Conservation (phyloP, 2,113 vertebrate species). For the Neogobius melanostomus region DNA sequence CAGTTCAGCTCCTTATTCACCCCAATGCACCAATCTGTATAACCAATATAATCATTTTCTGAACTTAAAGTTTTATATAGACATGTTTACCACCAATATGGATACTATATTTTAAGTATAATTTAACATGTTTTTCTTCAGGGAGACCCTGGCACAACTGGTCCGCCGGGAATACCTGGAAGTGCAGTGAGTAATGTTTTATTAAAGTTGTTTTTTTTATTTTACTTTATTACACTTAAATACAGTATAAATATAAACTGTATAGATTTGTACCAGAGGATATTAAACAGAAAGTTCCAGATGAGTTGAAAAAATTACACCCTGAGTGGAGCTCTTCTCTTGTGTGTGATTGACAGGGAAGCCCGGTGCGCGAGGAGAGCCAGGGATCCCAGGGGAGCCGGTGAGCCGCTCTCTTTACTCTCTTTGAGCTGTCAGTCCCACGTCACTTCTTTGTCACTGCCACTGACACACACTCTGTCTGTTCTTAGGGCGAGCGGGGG, state of each 20-base stretch:
- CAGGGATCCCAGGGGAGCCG: constrained; percentile 89
- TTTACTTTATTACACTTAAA: not conserved
- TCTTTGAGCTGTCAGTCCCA: constrained; percentile 70
- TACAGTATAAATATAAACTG: not conserved
- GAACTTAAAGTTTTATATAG: constrained; percentile 1
- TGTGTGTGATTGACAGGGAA: constrained; percentile 81
- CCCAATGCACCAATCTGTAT: too few relatives aligned
- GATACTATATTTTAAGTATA: constrained; percentile 6
- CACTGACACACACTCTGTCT: constrained; percentile 51
- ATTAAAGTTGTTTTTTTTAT: not conserved
- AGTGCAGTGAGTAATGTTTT: constrained; percentile 74
- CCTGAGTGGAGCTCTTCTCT: constrained; percentile 40
- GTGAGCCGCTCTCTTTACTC: constrained; percentile 79
- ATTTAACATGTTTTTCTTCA: constrained; percentile 53
- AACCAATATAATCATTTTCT: not conserved
- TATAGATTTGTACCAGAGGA: not conserved
- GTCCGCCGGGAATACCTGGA: constrained; percentile 77
- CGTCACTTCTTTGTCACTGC: constrained; percentile 55
- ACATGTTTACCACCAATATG: constrained; percentile 25
- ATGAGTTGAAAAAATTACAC: constrained; percentile 49
- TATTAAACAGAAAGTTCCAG: constrained; percentile 40
- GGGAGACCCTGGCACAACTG: constrained; percentile 85
- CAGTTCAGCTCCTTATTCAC: too few relatives aligned
- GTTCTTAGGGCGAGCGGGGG: constrained; percentile 89
- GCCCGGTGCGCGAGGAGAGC: constrained; percentile 82